phyloP scores from a whole-genome alignment of 2,113 vertebrate species.

The Poeciliopsis prolifica region DNA sequence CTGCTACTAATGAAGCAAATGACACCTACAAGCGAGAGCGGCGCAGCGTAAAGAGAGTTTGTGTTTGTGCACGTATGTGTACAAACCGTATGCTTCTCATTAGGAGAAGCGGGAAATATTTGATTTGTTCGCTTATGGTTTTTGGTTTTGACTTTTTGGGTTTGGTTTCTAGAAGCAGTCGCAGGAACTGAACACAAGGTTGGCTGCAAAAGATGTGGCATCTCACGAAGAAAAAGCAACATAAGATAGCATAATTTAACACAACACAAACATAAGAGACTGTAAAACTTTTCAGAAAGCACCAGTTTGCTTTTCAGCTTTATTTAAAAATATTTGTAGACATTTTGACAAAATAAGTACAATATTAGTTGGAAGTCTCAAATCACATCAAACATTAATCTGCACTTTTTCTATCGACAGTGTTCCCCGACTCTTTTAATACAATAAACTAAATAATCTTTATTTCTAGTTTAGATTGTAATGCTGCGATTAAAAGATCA shows the following conservation, averaged over 20 bases:
- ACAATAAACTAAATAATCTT: too few relatives aligned
- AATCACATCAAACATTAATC: too few relatives aligned
- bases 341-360: not conserved
- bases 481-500: too few relatives aligned
- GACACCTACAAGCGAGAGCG: conserved; percentile 40
- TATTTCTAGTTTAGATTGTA: too few relatives aligned
- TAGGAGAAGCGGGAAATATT: conserved; percentile 4
- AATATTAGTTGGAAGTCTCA: not conserved
- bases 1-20: conserved; percentile 66
- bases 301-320: not conserved
- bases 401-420: not conserved
- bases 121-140: conserved; percentile 10
- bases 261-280: not conserved
- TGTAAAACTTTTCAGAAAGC: not conserved
- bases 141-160: conserved; percentile 11
- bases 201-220: not conserved
- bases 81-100: conserved; percentile 5
- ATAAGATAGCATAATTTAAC: too few relatives aligned
- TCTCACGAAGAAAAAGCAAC: not conserved
- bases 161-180: not conserved
- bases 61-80: conserved; percentile 5
- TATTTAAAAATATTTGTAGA: not conserved
- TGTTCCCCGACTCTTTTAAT: too few relatives aligned
- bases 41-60: conserved; percentile 9
- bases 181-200: not conserved